Evolutionary conservation across 2,113 vertebrate species (phyloP).

Genomic region (Pogona vitticeps): DNA sequence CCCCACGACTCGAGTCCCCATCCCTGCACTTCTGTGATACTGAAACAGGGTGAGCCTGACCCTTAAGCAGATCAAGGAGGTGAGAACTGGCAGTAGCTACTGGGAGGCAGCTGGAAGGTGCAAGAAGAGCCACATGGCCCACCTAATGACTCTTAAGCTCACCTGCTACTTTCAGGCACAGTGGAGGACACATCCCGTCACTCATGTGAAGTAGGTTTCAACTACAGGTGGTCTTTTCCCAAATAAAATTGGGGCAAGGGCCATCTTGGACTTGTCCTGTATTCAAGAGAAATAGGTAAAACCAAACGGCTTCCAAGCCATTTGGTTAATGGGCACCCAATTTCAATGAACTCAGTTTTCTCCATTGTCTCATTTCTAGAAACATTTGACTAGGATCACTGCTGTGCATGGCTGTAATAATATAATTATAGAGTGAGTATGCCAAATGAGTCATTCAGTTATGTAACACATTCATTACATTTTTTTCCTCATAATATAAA

Average conservation of each 20-base stretch:
- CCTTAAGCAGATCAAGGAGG: background rate
- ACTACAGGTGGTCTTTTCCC: background rate
- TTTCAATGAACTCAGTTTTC: background rate
- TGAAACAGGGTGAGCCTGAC: background rate
- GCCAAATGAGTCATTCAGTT: slow-evolving; percentile 9
- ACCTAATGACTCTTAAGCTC: background rate
- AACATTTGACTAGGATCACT: background rate
- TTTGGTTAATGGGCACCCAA: background rate
- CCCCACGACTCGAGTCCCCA: too few relatives aligned
- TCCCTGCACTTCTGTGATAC: background rate
- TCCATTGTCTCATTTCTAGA: background rate
- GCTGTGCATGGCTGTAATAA: slow-evolving; percentile 3
- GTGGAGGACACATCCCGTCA: background rate
- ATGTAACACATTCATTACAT: slow-evolving; percentile 18
- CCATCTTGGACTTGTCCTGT: background rate
- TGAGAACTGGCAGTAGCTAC: background rate
- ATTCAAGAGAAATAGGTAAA: slow-evolving; percentile 6
- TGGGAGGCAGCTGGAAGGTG: background rate
- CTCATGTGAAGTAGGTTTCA: background rate
- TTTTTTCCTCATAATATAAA: background rate
- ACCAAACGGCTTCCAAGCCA: background rate
- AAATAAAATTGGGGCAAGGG: background rate
- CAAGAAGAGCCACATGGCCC: background rate
- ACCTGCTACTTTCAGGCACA: background rate
- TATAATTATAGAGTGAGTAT: background rate